A percentile compares a stretch with the other conserved stretches of the same genome.
Evolutionary conservation across 2,113 vertebrate species (phyloP).

Genomic region (Leucopsar rothschildi): DNA sequence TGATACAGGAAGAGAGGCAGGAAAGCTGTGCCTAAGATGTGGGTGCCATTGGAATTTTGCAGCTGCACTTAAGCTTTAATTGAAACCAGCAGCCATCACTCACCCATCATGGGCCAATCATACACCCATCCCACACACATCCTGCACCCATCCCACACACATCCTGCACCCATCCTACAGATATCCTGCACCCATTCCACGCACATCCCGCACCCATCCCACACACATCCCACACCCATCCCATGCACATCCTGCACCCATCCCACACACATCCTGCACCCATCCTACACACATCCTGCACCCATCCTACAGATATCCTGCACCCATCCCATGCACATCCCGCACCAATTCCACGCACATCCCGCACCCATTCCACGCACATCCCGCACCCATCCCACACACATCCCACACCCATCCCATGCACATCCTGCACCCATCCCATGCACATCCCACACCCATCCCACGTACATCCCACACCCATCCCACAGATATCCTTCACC

Average conservation of each 20-base stretch:
- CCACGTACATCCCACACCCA: not conserved
- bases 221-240: not conserved
- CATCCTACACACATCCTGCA: too few relatives aligned
- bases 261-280: not conserved
- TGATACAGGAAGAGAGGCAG: slow-evolving; percentile 25
- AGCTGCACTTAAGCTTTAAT: slow-evolving; percentile 41
- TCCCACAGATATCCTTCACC: too few relatives aligned
- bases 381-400: too few relatives aligned
- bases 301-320: not conserved
- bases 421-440: too few relatives aligned
- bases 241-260: not conserved
- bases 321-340: too few relatives aligned
- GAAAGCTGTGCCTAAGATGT: slow-evolving; percentile 41
- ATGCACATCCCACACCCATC: not conserved
- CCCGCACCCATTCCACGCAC: too few relatives aligned
- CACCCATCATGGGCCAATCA: not conserved
- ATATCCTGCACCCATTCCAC: not conserved
- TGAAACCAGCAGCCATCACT: not conserved
- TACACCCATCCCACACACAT: rapidly evolving
- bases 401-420: not conserved
- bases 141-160: not conserved
- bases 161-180: not conserved
- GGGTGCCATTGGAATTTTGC: slow-evolving; percentile 48
- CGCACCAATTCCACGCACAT: rapidly evolving
- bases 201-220: not conserved